phyloP scores from a whole-genome alignment of 2,797 vertebrate species.

The Zalophus californianus region DNA sequence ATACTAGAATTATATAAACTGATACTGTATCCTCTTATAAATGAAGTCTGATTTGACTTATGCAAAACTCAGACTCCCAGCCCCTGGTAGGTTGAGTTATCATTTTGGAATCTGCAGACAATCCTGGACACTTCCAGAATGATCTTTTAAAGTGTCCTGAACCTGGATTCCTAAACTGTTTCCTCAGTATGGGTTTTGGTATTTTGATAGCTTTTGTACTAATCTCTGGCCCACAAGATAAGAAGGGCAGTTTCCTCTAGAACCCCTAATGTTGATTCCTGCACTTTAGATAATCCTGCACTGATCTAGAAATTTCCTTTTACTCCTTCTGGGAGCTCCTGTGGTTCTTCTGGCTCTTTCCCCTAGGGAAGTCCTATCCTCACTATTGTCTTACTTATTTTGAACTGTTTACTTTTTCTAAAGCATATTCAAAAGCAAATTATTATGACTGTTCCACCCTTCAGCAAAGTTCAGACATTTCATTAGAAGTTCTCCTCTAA shows the following conservation, averaged over 20 bases:
- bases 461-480: background rate
- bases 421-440: constrained; percentile 1
- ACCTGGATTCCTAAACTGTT: background rate
- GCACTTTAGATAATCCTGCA: background rate
- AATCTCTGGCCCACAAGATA: background rate
- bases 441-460: background rate
- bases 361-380: background rate
- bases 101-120: constrained; percentile 1
- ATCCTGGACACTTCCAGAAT: constrained; percentile 6
- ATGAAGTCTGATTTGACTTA: constrained; percentile 44
- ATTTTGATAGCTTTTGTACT: constrained; percentile 21
- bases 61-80: constrained; percentile 19
- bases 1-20: constrained; percentile 8
- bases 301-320: background rate
- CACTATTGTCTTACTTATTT: background rate
- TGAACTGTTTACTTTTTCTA: background rate
- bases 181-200: background rate
- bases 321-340: background rate
- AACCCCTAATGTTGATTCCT: background rate
- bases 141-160: constrained; percentile 41
- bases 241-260: background rate
- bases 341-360: background rate
- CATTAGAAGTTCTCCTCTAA: background rate
- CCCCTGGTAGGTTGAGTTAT: background rate
- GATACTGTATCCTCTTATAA: constrained; percentile 45